phyloP scores from a whole-genome alignment of 2,797 vertebrate genomes.

The Brachyalestes nurse region DNA sequence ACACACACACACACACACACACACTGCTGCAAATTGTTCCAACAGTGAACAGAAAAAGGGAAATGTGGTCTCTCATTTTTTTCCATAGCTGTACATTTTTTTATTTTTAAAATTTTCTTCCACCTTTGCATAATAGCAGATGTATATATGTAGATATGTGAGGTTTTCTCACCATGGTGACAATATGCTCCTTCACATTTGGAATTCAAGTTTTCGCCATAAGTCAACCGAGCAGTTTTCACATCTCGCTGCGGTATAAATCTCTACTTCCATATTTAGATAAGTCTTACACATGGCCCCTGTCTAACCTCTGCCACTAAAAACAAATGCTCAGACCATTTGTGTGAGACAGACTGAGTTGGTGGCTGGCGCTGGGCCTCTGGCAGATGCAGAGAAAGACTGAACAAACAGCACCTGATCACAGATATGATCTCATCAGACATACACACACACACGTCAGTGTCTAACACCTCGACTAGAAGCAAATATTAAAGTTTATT shows the following conservation, averaged over 20 bases:
- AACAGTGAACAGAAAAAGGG: too few relatives aligned
- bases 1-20: too few relatives aligned
- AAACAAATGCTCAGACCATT: conserved; percentile 68
- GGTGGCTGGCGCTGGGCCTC: conserved; percentile 24
- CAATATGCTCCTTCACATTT: conserved; percentile 27
- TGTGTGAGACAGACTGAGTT: conserved; percentile 25
- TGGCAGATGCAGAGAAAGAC: conserved; percentile 47
- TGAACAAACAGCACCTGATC: conserved; percentile 47
- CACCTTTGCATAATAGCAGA: too few relatives aligned
- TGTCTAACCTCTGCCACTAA: conserved; percentile 62
- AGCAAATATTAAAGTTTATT: conserved; percentile 27
- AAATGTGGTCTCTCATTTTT: too few relatives aligned
- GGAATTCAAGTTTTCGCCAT: conserved; percentile 49
- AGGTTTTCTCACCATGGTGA: background rate
- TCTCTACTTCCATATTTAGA: conserved; percentile 59
- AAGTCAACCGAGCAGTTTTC: conserved; percentile 52
- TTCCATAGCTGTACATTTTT: too few relatives aligned
- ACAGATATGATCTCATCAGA: conserved; percentile 52
- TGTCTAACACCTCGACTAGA: conserved; percentile 20
- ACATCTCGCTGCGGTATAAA: conserved; percentile 54
- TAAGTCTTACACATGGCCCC: conserved; percentile 52
- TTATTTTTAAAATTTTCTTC: too few relatives aligned
- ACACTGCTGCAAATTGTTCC: too few relatives aligned
- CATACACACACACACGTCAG: background rate
- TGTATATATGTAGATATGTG: background rate